phyloP scores from a whole-genome alignment of 2,113 vertebrate species.

The Parus major region DNA sequence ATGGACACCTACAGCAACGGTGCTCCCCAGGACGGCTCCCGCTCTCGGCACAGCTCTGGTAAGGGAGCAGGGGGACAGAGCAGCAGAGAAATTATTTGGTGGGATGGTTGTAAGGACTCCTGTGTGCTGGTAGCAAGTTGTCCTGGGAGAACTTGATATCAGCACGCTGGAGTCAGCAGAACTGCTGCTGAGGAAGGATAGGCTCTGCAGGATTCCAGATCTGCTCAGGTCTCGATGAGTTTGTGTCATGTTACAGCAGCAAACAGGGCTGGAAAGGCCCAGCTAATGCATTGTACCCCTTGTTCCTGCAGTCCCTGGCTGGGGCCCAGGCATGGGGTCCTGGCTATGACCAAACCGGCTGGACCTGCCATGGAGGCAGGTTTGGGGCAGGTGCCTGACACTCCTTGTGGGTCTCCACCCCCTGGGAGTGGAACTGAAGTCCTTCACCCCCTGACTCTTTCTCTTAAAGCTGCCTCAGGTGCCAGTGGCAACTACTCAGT shows the following conservation, averaged over 20 bases:
- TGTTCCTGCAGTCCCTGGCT: background rate
- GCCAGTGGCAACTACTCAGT: background rate
- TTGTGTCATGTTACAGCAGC: background rate
- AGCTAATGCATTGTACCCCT: background rate
- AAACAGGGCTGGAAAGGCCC: background rate
- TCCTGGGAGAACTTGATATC: background rate
- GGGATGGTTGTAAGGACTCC: background rate
- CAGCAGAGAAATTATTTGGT: background rate
- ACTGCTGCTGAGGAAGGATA: background rate
- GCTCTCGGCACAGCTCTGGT: conserved; percentile 65
- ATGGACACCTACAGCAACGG: fast-evolving
- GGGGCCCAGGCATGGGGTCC: background rate
- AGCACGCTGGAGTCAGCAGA: background rate
- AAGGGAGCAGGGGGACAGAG: background rate
- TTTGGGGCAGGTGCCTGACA: background rate
- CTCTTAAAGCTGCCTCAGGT: conserved; percentile 48
- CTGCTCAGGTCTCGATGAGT: background rate
- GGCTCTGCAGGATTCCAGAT: background rate
- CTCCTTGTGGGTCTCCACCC: background rate
- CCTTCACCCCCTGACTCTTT: background rate
- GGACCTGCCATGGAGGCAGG: background rate
- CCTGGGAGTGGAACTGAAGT: fast-evolving
- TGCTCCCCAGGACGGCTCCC: background rate
- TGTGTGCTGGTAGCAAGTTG: background rate
- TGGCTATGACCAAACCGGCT: fast-evolving